Conservation (phyloP, 2,888 invertebrate species). For the Oxyscelio sp. region DNA sequence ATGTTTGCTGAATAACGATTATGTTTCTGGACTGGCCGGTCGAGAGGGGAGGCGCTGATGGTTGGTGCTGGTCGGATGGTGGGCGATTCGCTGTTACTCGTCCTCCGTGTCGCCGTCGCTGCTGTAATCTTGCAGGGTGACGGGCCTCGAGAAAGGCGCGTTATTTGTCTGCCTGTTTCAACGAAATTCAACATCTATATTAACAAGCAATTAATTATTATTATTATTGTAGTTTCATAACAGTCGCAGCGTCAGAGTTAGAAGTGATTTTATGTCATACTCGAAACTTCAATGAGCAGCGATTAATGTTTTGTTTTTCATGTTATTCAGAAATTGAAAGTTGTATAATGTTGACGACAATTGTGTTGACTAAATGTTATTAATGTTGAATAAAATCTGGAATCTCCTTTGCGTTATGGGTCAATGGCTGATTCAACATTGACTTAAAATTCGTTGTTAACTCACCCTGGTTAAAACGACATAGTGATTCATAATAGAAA, state of each 20-base stretch:
- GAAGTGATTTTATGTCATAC: not conserved
- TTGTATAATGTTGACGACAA: no score
- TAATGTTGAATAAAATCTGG: no score
- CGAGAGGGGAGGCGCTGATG: conserved; percentile 17
- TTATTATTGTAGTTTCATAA: conserved; percentile 26
- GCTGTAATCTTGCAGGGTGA: conserved; percentile 92
- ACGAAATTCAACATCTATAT: conserved; percentile 68
- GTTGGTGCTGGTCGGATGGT: conserved; percentile 16
- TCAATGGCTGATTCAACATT: no score
- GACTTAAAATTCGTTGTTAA: no score
- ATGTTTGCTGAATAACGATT: conserved; percentile 44
- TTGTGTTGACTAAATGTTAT: no score
- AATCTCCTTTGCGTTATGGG: no score
- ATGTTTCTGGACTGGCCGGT: conserved; percentile 51
- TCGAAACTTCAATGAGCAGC: not conserved
- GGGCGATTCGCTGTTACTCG: conserved; percentile 91
- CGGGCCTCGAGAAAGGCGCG: conserved; percentile 89
- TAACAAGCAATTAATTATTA: conserved; percentile 58
- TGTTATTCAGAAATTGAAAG: no score
- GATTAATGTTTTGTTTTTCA: no score
- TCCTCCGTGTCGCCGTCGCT: conserved; percentile 98
- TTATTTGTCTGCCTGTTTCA: conserved; percentile 88
- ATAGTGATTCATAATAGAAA: no score
- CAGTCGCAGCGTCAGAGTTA: not conserved
- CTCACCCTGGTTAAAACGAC: no score